These are phyloP conservation scores for Rhinoraja longicauda DNA, from an alignment of 2,797 vertebrate genomes.

Conservation along the genomic window DNA sequence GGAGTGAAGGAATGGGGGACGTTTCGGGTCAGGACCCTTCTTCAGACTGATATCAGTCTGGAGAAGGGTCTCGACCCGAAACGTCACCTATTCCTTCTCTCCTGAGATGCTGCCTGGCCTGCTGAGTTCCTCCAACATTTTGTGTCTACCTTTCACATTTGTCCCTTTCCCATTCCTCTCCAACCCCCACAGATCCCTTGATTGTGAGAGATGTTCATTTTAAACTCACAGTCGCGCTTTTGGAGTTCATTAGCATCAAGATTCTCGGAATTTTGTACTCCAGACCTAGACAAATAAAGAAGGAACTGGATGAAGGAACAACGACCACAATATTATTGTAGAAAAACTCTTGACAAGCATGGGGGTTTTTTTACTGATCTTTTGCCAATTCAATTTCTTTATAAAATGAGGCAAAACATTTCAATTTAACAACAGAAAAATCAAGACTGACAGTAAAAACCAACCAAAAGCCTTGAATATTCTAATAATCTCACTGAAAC, in stretches of 20 bases:
- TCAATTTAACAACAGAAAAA: neutral
- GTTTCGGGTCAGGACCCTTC: no score
- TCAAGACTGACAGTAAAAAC: neutral
- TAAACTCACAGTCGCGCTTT: neutral
- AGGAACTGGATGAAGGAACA: neutral
- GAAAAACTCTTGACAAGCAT: neutral
- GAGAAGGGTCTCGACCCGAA: no score
- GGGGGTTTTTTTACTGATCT: neutral
- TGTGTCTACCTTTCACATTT: neutral
- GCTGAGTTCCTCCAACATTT: no score
- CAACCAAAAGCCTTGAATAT: neutral
- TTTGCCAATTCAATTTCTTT: neutral
- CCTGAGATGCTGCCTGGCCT: no score
- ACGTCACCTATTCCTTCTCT: no score
- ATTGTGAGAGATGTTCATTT: neutral
- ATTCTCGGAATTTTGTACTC: neutral
- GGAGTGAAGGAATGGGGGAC: no score
- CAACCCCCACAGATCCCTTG: neutral
- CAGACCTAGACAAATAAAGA: neutral
- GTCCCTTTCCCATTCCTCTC: neutral
- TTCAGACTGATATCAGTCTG: no score
- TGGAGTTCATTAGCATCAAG: neutral
- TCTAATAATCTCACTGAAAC: no score
- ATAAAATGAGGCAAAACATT: neutral
- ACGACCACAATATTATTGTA: neutral